These are phyloP conservation scores for Polyergus mexicanus DNA, from an alignment of 1,140 invertebrate species.

Conservation along the genomic window DNA sequence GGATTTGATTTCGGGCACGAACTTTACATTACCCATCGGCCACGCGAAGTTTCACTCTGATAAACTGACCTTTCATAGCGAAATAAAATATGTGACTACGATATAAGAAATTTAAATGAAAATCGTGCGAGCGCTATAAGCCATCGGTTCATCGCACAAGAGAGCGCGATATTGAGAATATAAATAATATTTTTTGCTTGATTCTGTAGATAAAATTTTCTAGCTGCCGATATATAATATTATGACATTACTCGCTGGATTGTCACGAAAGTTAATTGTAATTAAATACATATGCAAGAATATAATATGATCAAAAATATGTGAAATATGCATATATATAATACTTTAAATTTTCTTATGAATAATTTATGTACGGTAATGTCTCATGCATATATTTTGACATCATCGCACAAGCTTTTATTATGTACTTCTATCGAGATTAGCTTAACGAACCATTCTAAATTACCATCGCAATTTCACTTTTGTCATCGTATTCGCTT, in stretches of 20 bases:
- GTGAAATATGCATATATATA: no score
- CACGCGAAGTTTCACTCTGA: conserved; percentile 36
- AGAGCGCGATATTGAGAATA: not conserved
- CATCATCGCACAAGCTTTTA: conserved; percentile 29
- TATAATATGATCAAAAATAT: conserved; percentile 2
- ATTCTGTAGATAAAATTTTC: not conserved
- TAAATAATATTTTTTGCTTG: not conserved
- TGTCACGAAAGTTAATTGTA: not conserved
- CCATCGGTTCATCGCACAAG: not conserved
- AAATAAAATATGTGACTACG: conserved; percentile 38
- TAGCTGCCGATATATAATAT: no score
- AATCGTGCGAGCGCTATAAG: not conserved
- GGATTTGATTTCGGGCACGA: conserved; percentile 56
- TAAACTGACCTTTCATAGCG: conserved; percentile 26
- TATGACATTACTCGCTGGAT: not conserved
- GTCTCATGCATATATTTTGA: conserved; percentile 46
- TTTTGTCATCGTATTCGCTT: conserved; percentile 47
- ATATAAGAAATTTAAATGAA: conserved; percentile 28
- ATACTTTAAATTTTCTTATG: not conserved
- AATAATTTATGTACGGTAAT: conserved; percentile 34
- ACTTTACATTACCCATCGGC: conserved; percentile 42
- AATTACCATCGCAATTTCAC: conserved; percentile 46
- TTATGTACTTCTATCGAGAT: conserved; percentile 25
- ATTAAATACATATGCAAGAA: not conserved
- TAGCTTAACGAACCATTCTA: conserved; percentile 40